These are phyloP conservation scores for Cebidichthys violaceus DNA, from an alignment of 2,113 vertebrate genomes.

Conservation along the genomic window DNA sequence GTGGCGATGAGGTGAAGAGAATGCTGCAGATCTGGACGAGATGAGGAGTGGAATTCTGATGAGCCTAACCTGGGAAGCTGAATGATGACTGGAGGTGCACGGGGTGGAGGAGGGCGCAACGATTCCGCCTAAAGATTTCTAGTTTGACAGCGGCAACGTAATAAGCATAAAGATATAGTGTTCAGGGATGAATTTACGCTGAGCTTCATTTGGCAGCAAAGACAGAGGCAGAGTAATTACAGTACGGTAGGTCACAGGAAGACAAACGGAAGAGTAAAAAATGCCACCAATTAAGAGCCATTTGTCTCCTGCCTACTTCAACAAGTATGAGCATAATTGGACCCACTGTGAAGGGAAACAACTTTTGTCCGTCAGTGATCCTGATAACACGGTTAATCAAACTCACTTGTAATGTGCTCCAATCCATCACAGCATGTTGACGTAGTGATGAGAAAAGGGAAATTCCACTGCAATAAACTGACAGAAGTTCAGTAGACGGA, in stretches of 20 bases:
- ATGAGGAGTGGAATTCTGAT: not conserved
- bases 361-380: slow-evolving; percentile 4
- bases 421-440: not conserved
- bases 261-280: slow-evolving; percentile 36
- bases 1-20: not conserved
- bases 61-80: not conserved
- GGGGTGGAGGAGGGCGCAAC: not conserved
- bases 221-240: not conserved
- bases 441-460: not conserved
- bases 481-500: not conserved
- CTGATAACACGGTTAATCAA: not conserved
- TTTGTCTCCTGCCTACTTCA: not conserved
- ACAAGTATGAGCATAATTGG: slow-evolving; percentile 18
- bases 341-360: slow-evolving; percentile 6
- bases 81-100: not conserved
- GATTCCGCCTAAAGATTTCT: not conserved
- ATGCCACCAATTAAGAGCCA: slow-evolving; percentile 13
- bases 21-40: not conserved
- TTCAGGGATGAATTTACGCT: not conserved
- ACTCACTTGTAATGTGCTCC: not conserved
- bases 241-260: slow-evolving; percentile 34
- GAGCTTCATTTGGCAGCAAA: not conserved
- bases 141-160: not conserved
- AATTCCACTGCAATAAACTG: slow-evolving; percentile 15
- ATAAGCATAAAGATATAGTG: not conserved